Evolutionary conservation across 2,113 vertebrate species (phyloP).

Genomic region (Nerophis lumbriciformis): DNA sequence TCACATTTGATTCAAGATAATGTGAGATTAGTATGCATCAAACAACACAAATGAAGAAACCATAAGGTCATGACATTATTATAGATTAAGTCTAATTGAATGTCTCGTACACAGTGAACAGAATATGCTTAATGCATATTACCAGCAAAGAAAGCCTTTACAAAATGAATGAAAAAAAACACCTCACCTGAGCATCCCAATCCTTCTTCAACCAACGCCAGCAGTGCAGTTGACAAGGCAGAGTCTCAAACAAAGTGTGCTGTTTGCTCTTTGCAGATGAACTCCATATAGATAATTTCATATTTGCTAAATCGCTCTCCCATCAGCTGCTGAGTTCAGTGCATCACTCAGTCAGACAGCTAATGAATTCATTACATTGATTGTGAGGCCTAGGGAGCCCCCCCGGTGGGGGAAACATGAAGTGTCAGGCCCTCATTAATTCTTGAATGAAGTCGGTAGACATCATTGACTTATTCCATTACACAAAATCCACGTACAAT

Average conservation of each 20-base stretch:
- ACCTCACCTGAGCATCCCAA: neutral
- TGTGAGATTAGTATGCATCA: no score
- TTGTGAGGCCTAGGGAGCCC: conserved; percentile 44
- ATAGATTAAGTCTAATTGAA: neutral
- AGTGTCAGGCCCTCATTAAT: conserved; percentile 65
- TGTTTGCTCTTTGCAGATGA: conserved; percentile 49
- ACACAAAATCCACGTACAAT: conserved; percentile 57
- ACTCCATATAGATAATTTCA: conserved; percentile 49
- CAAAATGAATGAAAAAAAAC: neutral
- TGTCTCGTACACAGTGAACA: neutral
- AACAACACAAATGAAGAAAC: no score
- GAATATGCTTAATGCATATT: neutral
- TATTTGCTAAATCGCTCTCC: conserved; percentile 56
- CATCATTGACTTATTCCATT: conserved; percentile 62
- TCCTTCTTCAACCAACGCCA: neutral
- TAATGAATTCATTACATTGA: conserved; percentile 66
- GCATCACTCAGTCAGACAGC: conserved; percentile 54
- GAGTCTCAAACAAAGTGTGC: conserved; percentile 27
- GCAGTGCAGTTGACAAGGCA: conserved; percentile 6
- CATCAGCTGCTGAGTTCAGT: conserved; percentile 28
- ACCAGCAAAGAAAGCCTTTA: neutral
- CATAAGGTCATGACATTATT: no score
- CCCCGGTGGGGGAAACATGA: conserved; percentile 48
- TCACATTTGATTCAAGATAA: no score
- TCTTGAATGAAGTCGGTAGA: conserved; percentile 53